Base-by-base conservation (phyloP, 1,140 invertebrate genomes). In the Danaus plexippus region DNA sequence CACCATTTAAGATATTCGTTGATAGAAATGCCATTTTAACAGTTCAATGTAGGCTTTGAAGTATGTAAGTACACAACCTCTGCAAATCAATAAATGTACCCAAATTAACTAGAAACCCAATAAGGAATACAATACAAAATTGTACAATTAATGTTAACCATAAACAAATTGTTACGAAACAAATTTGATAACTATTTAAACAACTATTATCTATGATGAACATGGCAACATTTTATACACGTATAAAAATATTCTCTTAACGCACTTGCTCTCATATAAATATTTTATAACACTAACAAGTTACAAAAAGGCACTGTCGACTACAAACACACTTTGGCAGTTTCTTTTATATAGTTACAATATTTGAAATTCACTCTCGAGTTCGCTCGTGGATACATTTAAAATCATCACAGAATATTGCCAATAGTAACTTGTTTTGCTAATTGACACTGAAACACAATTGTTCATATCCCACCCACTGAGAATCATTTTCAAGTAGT, bases 241-340 rank as follows among this genome's bases (percentile, higher is more conserved):
- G 80, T 87, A 87, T 77, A 87, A 87, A 87, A 87, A 84, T 87
- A 87, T 79, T 71, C 75, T 79, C 69, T 77, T 80, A 82, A 70
- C 77, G 71, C 75, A 69, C 73, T 82, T 76, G 80, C 72, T 82
- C 71, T 80, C 73, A 87, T 84, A 87, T 83, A 85, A 80, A 85
- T 80, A 73, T 74, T 7, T 75, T 57, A 73, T 74, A 81, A 68
- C 67, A 77, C 76, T 80, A 84, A 74, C 67, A 76, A 76, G 64
- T 76, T 75, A 72, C 74, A 75, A 73, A 74, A 85, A 87, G 84
- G 84, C 81, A 87, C 84, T 84, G 80, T 87, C 79, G 84, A 87
- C 84, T 85, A 87, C 84, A 85, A 85, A 87, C 84, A 87, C 84
- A 85, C 82, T 87, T 87, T 87, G 84, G 84, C 84, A 87, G 84